Evolutionary conservation across 2,113 vertebrate genomes (phyloP), one percentile per base, ranked within the genome.

Genomic region (Prionailurus viverrinus): DNA sequence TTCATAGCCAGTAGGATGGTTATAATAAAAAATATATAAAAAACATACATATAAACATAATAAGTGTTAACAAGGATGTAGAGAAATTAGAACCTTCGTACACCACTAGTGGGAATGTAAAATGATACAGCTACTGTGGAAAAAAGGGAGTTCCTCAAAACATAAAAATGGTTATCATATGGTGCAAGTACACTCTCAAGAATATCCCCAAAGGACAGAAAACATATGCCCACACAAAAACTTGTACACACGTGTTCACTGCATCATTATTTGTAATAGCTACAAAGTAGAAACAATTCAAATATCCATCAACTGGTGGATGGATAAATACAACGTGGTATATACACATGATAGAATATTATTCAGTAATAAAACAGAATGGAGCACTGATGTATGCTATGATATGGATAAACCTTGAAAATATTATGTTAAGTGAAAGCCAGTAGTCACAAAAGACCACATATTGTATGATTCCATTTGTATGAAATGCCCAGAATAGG

Each of bases 171-270:
- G 23, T 41, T 73, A 66, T 65, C 73, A 81, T 31, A n/a, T 39
- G 73, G 41, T 48, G 68, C 33, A 79, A 92, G 71, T 92, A 36
- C 21, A 68, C 21, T 61, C 39, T 19, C 29, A 55, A 27, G 31
- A 91, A 73, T 15, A 89, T 18, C 88, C 16, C 63, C 45, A 76
- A 89, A 82, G 74, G 87, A 92, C 3, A 78, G n/a, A 78, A 95
- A 83, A 94, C n/a, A 78, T 79, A 55, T 2, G 23, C 82, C 14
- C 4, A 74, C n/a, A 41, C 27, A 94, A 58, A 92, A 83, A 68
- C 45, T 15, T 94, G 33, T 27, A 61, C 2, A 36, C 14, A 61
- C 33, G 27, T 78, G 15, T 48, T 86, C 53, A 80, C 48, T 79
- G 9, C 16, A 79, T 33, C 29, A 53, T 21, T 53, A n/a, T 21